These are phyloP conservation scores for Stichodactyla mertensii DNA, from an alignment of 64 coral and sea anemone species.

Conservation along the genomic window DNA sequence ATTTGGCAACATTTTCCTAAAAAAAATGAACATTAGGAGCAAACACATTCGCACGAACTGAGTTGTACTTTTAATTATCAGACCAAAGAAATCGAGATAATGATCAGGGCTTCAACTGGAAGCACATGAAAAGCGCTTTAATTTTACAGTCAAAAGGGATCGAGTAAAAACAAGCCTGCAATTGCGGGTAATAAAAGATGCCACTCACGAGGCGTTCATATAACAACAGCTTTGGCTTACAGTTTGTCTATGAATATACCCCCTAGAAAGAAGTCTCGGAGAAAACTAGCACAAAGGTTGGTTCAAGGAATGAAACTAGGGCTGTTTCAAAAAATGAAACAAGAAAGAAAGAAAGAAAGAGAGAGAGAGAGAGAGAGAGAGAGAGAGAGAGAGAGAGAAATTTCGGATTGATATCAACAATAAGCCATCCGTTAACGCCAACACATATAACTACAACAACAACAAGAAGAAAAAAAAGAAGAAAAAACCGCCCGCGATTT, in stretches of 20 bases:
- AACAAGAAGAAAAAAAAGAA: no score
- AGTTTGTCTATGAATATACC: not conserved
- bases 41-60: not conserved
- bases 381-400: no score
- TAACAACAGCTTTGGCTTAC: not conserved
- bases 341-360: no score
- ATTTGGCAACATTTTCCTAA: not conserved
- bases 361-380: no score
- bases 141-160: not conserved
- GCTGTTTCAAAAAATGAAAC: no score
- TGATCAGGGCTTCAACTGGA: not conserved
- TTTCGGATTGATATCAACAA: no score
- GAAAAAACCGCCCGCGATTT: not conserved
- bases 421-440: no score
- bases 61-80: no score
- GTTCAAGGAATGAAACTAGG: no score
- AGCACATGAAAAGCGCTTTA: not conserved
- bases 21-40: not conserved
- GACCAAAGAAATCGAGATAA: not conserved
- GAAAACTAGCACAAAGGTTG: no score
- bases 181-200: not conserved
- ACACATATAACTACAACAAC: no score
- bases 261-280: not conserved
- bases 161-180: not conserved
- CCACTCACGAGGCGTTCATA: not conserved